Evolutionary conservation across 1,140 invertebrate genomes (phyloP).

Genomic region (Lucilia sericata): DNA sequence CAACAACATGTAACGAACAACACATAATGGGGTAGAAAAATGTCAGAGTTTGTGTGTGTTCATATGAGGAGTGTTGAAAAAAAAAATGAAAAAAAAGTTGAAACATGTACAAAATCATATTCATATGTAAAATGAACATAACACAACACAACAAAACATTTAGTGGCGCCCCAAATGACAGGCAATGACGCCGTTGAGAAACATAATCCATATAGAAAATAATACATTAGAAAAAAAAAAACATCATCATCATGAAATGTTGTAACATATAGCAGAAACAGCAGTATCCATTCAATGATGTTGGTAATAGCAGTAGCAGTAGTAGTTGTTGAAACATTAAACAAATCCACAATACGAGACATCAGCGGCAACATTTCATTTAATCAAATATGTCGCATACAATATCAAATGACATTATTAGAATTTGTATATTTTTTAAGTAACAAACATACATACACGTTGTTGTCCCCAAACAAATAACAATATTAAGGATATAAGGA

Average conservation of each 20-base stretch:
- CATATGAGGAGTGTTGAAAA: neutral
- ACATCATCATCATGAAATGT: neutral
- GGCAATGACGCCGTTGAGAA: slow-evolving; percentile 30
- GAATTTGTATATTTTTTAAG: neutral
- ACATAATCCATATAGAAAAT: slow-evolving; percentile 9
- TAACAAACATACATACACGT: neutral
- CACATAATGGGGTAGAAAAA: neutral
- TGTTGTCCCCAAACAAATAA: neutral
- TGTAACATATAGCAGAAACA: neutral
- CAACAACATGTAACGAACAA: neutral
- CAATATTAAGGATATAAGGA: neutral
- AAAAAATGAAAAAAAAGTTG: slow-evolving; percentile 45
- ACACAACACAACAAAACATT: slow-evolving; percentile 22
- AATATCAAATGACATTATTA: slow-evolving; percentile 42
- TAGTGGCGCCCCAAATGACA: slow-evolving; percentile 40
- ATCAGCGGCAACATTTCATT: slow-evolving; percentile 42
- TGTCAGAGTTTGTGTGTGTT: too few species aligned
- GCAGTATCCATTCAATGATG: neutral
- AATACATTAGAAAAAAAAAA: slow-evolving; percentile 1
- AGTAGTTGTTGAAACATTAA: slow-evolving; percentile 1
- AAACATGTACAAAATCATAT: slow-evolving; percentile 42
- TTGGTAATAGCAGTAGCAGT: neutral
- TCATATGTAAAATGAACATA: neutral
- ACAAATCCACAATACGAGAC: slow-evolving; percentile 18
- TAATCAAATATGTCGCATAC: slow-evolving; percentile 39